phyloP scores from a whole-genome alignment of 2,113 vertebrate species.

The Delphinus delphis region DNA sequence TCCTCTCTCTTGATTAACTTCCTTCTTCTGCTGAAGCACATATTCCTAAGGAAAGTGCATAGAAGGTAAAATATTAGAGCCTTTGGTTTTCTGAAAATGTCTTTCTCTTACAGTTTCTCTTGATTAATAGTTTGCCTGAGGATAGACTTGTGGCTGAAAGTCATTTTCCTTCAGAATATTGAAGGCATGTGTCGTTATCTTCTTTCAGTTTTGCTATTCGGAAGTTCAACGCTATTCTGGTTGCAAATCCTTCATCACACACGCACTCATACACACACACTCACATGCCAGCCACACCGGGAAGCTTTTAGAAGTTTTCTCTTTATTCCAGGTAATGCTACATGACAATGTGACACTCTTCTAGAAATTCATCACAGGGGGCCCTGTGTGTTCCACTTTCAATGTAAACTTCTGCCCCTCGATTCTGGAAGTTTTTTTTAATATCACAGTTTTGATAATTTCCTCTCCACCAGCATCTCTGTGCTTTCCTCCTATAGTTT shows the following conservation, averaged over 20 bases:
- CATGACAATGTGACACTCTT: not conserved
- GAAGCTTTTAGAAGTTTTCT: not conserved
- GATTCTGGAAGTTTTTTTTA: not conserved
- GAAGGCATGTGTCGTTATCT: not conserved
- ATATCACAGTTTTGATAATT: not conserved
- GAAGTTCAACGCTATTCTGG: not conserved
- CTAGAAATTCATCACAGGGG: not conserved
- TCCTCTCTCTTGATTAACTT: not conserved
- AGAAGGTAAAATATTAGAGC: not conserved
- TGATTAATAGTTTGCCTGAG: constrained; percentile 42
- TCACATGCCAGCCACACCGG: not conserved
- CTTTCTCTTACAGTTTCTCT: constrained; percentile 22
- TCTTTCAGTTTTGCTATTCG: constrained; percentile 3
- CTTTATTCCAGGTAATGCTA: not conserved
- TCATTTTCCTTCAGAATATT: not conserved
- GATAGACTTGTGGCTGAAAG: not conserved
- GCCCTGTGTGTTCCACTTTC: not conserved
- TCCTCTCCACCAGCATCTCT: not conserved
- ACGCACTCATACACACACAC: not conserved
- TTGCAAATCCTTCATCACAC: not conserved
- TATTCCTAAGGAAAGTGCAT: not conserved
- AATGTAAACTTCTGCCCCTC: not conserved
- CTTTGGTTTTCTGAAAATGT: constrained; percentile 35
- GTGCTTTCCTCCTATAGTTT: not conserved
- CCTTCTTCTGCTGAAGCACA: constrained; percentile 5